A percentile compares a stretch with the other conserved stretches of the same genome.
Evolutionary conservation across 2,113 vertebrate genomes (phyloP).

Genomic region (Pitta sordida): DNA sequence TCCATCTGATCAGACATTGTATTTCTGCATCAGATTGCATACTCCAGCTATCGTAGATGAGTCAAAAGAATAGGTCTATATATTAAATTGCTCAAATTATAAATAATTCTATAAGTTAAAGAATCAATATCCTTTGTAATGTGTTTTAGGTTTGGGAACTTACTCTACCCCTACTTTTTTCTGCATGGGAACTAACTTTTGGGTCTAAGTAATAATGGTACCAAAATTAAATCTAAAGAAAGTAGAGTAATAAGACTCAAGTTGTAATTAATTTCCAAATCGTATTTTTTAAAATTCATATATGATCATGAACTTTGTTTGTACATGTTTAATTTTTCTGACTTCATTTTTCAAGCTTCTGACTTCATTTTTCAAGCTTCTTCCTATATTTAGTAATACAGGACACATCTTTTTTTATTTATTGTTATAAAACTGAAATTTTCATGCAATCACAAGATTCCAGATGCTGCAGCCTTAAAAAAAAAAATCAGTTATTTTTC

Average conservation of each 20-base stretch:
- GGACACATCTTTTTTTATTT: not conserved
- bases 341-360: not conserved
- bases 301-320: rapidly evolving
- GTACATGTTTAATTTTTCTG: not conserved
- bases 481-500: not conserved
- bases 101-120: not conserved
- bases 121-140: not conserved
- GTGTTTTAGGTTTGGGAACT: not conserved
- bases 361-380: not conserved
- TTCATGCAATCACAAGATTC: not conserved
- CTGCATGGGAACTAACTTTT: not conserved
- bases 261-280: not conserved
- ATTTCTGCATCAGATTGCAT: not conserved
- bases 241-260: not conserved
- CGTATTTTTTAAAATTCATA: not conserved
- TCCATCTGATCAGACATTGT: not conserved
- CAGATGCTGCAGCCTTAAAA: not conserved
- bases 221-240: not conserved
- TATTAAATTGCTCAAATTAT: not conserved
- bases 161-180: not conserved
- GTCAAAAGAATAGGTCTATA: not conserved
- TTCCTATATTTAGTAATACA: not conserved
- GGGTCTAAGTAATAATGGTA: not conserved
- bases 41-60: not conserved
- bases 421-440: not conserved